phyloP scores from a whole-genome alignment of 2,797 vertebrate genomes.

The Rhabdophis nuchalis region DNA sequence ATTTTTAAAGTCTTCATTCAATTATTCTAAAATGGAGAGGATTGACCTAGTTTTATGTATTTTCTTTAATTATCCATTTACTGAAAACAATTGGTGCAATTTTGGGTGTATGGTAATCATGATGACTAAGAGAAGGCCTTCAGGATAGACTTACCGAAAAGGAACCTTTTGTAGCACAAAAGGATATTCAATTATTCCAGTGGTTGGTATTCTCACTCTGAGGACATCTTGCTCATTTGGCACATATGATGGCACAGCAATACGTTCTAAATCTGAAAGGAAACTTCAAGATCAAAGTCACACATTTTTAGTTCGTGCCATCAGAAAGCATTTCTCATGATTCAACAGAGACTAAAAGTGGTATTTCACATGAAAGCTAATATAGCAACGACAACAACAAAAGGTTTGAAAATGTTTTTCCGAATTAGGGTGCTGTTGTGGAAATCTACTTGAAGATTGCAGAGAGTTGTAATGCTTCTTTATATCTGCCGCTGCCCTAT shows the following conservation, averaged over 20 bases:
- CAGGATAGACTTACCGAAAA: slow-evolving; percentile 76
- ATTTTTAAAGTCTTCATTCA: background rate
- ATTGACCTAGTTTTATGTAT: background rate
- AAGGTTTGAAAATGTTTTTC: background rate
- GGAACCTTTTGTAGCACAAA: slow-evolving; percentile 88
- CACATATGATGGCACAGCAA: slow-evolving; percentile 73
- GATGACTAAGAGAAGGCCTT: background rate
- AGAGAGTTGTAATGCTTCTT: background rate
- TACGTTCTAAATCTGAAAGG: slow-evolving; percentile 79
- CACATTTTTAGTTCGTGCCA: background rate
- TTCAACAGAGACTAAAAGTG: background rate
- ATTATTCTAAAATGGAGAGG: background rate
- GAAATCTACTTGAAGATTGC: background rate
- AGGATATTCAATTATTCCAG: slow-evolving; percentile 85
- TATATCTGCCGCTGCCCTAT: background rate
- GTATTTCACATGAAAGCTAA: background rate
- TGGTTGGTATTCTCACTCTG: slow-evolving; percentile 81
- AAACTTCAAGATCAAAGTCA: slow-evolving; percentile 70
- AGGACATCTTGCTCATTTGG: slow-evolving; percentile 85
- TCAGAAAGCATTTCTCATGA: background rate
- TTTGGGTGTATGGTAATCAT: background rate
- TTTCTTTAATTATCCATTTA: background rate
- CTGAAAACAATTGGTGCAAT: background rate
- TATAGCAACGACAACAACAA: background rate
- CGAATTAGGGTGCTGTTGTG: background rate